Conservation (phyloP, 2,797 vertebrate genomes). For the Aphelocoma californica region DNA sequence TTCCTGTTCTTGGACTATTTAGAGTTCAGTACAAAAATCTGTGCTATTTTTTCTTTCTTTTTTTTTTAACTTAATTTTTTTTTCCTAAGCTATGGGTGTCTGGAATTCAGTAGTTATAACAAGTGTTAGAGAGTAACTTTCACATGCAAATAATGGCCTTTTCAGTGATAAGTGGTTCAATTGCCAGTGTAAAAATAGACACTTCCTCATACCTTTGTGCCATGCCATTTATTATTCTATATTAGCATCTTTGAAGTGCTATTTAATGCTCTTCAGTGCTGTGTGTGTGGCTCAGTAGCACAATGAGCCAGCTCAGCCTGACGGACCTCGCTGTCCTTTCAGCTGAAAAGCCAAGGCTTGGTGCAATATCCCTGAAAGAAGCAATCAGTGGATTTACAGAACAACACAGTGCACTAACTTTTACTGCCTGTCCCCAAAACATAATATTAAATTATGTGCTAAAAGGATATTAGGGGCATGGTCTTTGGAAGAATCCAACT, state of each 20-base stretch:
- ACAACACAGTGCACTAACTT: conserved; percentile 36
- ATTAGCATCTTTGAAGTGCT: not conserved
- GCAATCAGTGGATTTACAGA: conserved; percentile 60
- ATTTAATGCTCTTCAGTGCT: conserved; percentile 28
- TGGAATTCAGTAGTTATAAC: not conserved
- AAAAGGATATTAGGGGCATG: conserved; percentile 64
- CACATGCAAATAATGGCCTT: conserved; percentile 35
- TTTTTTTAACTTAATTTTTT: not conserved
- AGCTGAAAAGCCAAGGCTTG: conserved; percentile 16
- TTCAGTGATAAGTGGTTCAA: not conserved
- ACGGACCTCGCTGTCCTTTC: conserved; percentile 33
- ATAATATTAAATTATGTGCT: conserved; percentile 74
- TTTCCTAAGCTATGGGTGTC: not conserved
- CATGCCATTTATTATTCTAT: conserved; percentile 5
- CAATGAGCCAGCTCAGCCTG: conserved; percentile 43
- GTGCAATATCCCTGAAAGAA: conserved; percentile 46
- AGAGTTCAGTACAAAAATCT: not conserved
- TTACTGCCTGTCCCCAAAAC: conserved; percentile 60
- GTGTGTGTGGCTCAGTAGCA: not conserved
- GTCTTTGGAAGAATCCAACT: conserved; percentile 42
- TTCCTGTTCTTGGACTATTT: not conserved
- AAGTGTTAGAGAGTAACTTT: not conserved
- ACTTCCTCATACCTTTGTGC: not conserved
- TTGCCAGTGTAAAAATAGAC: not conserved
- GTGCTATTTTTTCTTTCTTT: not conserved